phyloP scores from a whole-genome alignment of 2,888 invertebrate species.

The Chymomyza amoena region DNA sequence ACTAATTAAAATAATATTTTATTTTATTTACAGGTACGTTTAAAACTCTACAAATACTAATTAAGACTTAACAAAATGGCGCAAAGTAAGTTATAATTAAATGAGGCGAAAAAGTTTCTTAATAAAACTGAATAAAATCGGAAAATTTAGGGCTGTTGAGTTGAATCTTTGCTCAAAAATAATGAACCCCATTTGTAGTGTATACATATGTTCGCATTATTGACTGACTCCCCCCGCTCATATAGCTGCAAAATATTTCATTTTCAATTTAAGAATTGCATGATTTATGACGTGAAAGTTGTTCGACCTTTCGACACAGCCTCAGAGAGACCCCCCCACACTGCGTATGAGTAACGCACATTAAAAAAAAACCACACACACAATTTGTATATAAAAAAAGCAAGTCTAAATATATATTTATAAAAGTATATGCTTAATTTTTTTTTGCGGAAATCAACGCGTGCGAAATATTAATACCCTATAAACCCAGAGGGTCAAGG shows the following conservation, averaged over 20 bases:
- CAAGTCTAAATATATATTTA: neutral
- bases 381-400: no score
- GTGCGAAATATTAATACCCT: slow-evolving; percentile 21
- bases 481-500: no score
- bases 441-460: slow-evolving; percentile 31
- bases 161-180: no score
- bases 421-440: neutral
- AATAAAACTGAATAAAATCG: no score
- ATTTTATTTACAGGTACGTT: no score
- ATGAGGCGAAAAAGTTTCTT: no score
- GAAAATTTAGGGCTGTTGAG: no score
- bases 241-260: slow-evolving; percentile 15
- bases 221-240: neutral
- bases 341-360: slow-evolving; percentile 50
- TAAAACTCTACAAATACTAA: no score
- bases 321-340: slow-evolving; percentile 30
- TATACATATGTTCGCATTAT: neutral
- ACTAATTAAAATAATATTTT: no score
- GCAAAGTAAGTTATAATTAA: no score
- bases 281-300: slow-evolving; percentile 54
- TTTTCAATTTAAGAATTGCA: slow-evolving; percentile 49
- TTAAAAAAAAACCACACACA: neutral
- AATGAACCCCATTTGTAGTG: neutral
- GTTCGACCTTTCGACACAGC: slow-evolving; percentile 44
- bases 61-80: no score